Evolutionary conservation across 1,140 invertebrate genomes (phyloP).

Genomic region (Hyles vespertilio): DNA sequence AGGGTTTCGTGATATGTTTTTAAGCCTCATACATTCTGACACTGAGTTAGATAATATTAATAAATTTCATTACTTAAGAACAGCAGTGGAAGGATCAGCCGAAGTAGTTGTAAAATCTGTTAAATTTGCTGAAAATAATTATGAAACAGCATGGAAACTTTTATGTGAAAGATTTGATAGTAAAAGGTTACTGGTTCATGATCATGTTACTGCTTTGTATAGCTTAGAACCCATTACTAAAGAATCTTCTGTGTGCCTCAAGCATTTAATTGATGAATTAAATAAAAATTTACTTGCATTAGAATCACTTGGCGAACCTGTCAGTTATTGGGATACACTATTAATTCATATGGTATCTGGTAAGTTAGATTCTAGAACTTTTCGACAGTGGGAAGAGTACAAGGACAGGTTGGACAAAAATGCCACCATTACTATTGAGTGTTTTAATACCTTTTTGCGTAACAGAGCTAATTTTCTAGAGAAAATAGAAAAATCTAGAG

Average conservation of each 20-base stretch:
- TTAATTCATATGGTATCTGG: slow-evolving; percentile 4
- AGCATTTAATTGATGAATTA: slow-evolving; percentile 1
- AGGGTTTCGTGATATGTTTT: slow-evolving; percentile 2
- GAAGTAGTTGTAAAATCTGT: neutral
- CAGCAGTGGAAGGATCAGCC: slow-evolving; percentile 1
- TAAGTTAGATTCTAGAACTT: slow-evolving; percentile 4
- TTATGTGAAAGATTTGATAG: slow-evolving; percentile 8
- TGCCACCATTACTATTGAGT: too few relatives aligned
- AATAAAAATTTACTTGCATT: slow-evolving; percentile 8
- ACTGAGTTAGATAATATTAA: slow-evolving; percentile 7
- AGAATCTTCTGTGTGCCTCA: neutral
- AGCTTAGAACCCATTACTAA: neutral
- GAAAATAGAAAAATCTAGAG: too few relatives aligned
- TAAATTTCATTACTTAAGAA: slow-evolving; percentile 11
- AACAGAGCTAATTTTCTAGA: too few relatives aligned
- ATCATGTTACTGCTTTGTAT: slow-evolving; percentile 3
- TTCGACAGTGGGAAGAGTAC: slow-evolving; percentile 4
- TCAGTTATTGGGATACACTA: slow-evolving; percentile 5
- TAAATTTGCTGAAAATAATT: slow-evolving; percentile 3
- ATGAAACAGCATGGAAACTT: slow-evolving; percentile 8
- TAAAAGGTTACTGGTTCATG: slow-evolving; percentile 3
- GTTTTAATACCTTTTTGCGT: too few relatives aligned
- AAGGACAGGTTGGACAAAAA: slow-evolving; percentile 3
- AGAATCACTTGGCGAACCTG: slow-evolving; percentile 6
- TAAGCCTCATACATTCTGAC: slow-evolving; percentile 2